Evolutionary conservation across 2,113 vertebrate species (phyloP).

Genomic region (Oryzias javanicus): DNA sequence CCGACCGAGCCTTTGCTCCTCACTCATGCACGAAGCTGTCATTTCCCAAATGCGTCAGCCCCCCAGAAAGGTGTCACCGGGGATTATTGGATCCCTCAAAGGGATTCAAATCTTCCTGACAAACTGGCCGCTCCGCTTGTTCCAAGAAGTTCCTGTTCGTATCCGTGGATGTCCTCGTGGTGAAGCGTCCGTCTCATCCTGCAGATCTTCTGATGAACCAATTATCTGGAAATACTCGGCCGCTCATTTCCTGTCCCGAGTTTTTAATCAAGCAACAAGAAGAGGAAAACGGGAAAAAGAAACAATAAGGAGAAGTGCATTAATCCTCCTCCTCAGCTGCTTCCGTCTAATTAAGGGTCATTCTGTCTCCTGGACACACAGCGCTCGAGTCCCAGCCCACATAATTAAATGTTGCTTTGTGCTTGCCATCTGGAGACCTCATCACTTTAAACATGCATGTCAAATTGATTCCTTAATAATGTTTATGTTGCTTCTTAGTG

Average conservation of each 20-base stretch:
- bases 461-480: constrained; percentile 75
- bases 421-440: constrained; percentile 70
- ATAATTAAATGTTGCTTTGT: constrained; percentile 70
- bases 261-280: constrained; percentile 58
- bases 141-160: constrained; percentile 34
- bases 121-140: constrained; percentile 57
- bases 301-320: constrained; percentile 40
- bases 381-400: constrained; percentile 56
- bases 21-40: constrained; percentile 64
- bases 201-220: constrained; percentile 21
- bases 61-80: constrained; percentile 63
- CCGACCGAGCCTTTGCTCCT: constrained; percentile 44
- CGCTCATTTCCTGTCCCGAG: constrained; percentile 47
- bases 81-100: constrained; percentile 67
- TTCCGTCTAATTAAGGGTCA: constrained; percentile 76
- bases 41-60: constrained; percentile 56
- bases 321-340: constrained; percentile 58
- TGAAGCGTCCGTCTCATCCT: constrained; percentile 15
- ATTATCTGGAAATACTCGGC: constrained; percentile 34
- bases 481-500: constrained; percentile 63
- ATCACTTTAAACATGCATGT: constrained; percentile 67
- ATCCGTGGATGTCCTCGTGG: constrained; percentile 4
- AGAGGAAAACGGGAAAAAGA: neutral
- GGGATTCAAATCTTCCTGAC: constrained; percentile 69
- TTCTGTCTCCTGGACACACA: constrained; percentile 64